Evolutionary conservation across 2,888 invertebrate genomes (phyloP).

Genomic region (Dryococelus australis): DNA sequence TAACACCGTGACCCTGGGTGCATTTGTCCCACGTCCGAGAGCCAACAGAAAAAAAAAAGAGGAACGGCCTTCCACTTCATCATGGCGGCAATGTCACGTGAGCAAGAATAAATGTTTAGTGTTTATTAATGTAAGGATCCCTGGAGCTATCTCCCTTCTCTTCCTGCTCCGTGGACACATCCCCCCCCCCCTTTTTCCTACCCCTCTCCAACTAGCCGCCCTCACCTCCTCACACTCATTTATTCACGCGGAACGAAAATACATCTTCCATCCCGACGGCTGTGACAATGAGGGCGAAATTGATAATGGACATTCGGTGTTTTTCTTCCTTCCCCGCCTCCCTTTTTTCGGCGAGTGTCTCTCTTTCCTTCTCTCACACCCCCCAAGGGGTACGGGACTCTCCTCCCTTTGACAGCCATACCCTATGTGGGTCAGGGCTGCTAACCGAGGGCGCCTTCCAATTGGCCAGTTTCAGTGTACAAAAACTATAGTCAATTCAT

Average conservation of each 20-base stretch:
- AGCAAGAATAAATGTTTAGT: constrained; percentile 45
- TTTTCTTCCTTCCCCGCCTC: not conserved
- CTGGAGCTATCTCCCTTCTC: not conserved
- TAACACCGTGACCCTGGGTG: constrained; percentile 18
- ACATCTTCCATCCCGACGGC: not conserved
- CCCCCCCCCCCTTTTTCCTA: not conserved
- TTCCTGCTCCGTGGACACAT: not conserved
- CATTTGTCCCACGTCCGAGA: constrained; percentile 20
- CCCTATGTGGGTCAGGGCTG: not conserved
- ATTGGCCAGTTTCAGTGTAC: too few relatives aligned
- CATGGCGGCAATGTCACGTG: constrained; percentile 40
- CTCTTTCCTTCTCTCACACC: not conserved
- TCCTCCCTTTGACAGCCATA: not conserved
- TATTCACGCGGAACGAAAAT: constrained; percentile 20
- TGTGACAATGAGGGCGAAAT: constrained; percentile 24
- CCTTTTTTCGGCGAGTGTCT: not conserved
- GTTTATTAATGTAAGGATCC: constrained; percentile 44
- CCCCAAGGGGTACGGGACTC: not conserved
- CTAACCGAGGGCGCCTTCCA: not conserved
- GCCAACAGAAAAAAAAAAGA: constrained; percentile 18
- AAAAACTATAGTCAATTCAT: too few relatives aligned
- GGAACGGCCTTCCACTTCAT: constrained; percentile 37
- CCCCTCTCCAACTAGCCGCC: not conserved
- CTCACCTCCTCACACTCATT: not conserved
- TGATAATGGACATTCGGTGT: constrained; percentile 25